Conservation (phyloP, 1,140 invertebrate species). For the Monomorium pharaonis region DNA sequence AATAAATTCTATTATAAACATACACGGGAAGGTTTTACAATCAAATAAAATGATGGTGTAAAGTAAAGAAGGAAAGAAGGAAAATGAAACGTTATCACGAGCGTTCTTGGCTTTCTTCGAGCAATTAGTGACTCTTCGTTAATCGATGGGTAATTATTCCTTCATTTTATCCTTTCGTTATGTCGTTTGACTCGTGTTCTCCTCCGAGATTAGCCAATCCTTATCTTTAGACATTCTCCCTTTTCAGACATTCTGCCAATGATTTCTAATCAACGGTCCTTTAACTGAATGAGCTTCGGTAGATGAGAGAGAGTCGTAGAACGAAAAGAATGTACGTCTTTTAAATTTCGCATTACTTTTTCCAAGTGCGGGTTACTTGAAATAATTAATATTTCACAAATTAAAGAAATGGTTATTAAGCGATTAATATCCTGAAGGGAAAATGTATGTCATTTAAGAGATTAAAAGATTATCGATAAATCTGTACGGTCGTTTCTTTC, state of each 20-base stretch:
- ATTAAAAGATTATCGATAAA: background rate
- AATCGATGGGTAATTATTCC: constrained; percentile 45
- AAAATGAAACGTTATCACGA: constrained; percentile 15
- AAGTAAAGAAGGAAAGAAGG: background rate
- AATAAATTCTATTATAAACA: background rate
- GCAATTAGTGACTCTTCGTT: constrained; percentile 33
- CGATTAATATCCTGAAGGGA: background rate
- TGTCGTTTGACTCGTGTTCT: constrained; percentile 19
- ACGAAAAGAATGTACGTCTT: background rate
- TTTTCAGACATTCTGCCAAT: background rate
- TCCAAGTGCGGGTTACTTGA: background rate
- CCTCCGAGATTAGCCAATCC: constrained; percentile 2
- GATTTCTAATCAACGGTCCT: constrained; percentile 33
- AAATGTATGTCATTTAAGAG: background rate
- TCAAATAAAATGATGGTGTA: background rate
- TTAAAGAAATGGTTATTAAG: background rate
- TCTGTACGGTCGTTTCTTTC: background rate
- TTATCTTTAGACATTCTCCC: background rate
- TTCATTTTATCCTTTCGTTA: constrained; percentile 36
- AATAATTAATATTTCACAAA: background rate
- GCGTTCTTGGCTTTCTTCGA: constrained; percentile 1
- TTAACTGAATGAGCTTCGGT: background rate
- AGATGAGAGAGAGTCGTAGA: background rate
- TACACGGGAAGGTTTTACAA: background rate
- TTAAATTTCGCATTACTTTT: background rate